A percentile compares a stretch with the other conserved stretches of the same genome.
These are phyloP conservation scores for Apis florea DNA, from an alignment of 1,140 invertebrate genomes.

Conservation along the genomic window DNA sequence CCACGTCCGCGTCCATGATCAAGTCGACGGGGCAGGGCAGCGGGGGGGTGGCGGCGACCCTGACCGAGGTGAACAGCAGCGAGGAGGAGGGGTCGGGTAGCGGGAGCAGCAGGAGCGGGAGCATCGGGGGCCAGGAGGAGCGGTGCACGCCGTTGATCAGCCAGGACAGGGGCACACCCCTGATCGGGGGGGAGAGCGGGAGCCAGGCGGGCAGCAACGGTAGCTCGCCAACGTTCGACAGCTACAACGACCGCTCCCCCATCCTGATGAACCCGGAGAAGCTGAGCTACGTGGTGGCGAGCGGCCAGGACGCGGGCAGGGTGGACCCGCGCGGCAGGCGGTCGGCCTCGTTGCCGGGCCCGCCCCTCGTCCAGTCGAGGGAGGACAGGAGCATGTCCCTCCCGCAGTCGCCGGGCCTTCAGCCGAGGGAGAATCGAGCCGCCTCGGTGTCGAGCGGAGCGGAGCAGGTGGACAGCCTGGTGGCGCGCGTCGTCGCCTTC, in stretches of 20 bases:
- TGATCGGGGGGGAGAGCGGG: conserved; percentile 63
- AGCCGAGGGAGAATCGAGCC: conserved; percentile 66
- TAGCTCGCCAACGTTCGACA: conserved; percentile 72
- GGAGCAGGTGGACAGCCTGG: conserved; percentile 62
- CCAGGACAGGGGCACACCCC: conserved; percentile 29
- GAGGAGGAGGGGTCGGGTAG: conserved; percentile 74
- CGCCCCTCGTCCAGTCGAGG: conserved; percentile 53
- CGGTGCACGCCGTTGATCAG: conserved; percentile 61
- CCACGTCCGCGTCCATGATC: conserved; percentile 69
- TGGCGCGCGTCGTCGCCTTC: neutral
- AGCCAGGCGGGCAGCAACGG: conserved; percentile 67
- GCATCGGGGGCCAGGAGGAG: conserved; percentile 75
- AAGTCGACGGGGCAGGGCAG: no score
- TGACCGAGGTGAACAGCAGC: conserved; percentile 77
- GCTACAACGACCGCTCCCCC: conserved; percentile 72
- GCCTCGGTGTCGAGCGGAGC: conserved; percentile 57
- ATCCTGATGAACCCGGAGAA: conserved; percentile 76
- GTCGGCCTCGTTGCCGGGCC: conserved; percentile 75
- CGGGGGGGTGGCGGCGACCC: no score
- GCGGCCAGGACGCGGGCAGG: neutral
- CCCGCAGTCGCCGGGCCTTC: conserved; percentile 72
- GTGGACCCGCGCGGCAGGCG: conserved; percentile 70
- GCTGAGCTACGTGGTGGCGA: conserved; percentile 64
- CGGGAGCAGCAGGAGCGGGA: conserved; percentile 73
- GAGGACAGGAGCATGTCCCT: conserved; percentile 78